Conservation (phyloP, 2,113 vertebrate genomes). For the Pterocles burchelli region DNA sequence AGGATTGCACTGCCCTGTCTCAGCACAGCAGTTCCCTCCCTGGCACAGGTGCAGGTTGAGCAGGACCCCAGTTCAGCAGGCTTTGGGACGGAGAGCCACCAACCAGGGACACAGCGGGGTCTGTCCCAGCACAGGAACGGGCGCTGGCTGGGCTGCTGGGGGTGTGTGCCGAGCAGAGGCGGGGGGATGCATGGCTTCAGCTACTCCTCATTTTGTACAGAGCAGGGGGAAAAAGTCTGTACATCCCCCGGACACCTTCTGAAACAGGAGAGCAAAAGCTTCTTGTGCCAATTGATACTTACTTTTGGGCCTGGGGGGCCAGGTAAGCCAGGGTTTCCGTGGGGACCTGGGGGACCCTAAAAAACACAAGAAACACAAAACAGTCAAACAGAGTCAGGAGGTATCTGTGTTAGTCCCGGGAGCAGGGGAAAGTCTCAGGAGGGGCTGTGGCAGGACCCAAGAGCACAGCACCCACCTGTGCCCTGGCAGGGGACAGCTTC, state of each 20-base stretch:
- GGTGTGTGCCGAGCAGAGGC: background rate
- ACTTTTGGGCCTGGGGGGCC: constrained; percentile 89
- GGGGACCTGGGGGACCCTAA: constrained; percentile 89
- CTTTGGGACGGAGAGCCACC: background rate
- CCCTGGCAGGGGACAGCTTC: background rate
- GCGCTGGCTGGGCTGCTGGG: background rate
- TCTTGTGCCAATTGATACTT: background rate
- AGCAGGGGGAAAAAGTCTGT: background rate
- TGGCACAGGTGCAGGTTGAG: background rate
- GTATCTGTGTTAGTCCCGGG: rapidly evolving
- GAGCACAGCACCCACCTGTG: background rate
- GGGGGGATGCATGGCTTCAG: background rate
- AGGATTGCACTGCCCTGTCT: background rate
- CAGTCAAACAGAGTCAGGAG: background rate
- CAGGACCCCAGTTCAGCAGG: background rate
- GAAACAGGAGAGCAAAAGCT: background rate
- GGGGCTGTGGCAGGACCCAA: background rate
- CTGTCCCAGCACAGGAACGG: background rate
- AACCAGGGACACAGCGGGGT: background rate
- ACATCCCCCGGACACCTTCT: rapidly evolving
- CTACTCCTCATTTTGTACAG: rapidly evolving
- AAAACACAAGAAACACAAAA: constrained; percentile 41
- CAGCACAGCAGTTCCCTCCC: background rate
- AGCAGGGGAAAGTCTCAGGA: background rate
- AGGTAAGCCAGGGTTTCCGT: constrained; percentile 89